Conservation (phyloP, 2,888 invertebrate species). For the Horisme vitalbata region DNA sequence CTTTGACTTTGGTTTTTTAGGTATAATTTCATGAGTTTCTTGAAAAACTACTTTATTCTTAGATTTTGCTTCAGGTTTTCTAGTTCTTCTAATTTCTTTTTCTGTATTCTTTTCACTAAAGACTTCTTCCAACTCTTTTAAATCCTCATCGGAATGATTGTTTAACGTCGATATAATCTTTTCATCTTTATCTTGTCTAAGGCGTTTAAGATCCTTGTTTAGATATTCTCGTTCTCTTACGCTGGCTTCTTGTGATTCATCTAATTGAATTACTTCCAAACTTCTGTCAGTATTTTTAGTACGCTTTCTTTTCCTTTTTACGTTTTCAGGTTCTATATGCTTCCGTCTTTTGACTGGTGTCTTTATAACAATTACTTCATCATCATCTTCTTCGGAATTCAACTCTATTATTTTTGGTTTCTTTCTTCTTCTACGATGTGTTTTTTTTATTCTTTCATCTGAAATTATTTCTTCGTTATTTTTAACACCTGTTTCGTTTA, state of each 20-base stretch:
- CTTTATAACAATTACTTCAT: not conserved
- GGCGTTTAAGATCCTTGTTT: conserved; percentile 10
- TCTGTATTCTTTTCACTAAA: not conserved
- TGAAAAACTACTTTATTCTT: conserved; percentile 1
- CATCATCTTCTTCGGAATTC: conserved; percentile 1
- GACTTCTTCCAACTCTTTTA: not conserved
- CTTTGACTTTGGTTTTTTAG: not conserved
- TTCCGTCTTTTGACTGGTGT: conserved; percentile 7
- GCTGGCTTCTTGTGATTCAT: conserved; percentile 2
- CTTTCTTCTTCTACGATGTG: conserved; percentile 6
- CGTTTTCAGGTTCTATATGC: conserved; percentile 5
- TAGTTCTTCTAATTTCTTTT: not conserved
- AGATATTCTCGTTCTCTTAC: not conserved
- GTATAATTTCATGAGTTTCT: not conserved
- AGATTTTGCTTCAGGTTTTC: not conserved
- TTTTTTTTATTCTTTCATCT: conserved; percentile 1
- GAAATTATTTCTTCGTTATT: conserved; percentile 2
- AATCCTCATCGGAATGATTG: not conserved
- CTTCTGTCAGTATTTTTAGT: conserved; percentile 1
- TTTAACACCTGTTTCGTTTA: conserved; percentile 23
- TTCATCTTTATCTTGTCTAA: conserved; percentile 3
- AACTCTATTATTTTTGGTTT: not conserved
- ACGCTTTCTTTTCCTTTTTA: conserved; percentile 14
- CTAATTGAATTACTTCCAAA: conserved; percentile 1
- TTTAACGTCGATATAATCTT: not conserved